A percentile compares a stretch with the other conserved stretches of the same genome.
Conservation (phyloP, 2,113 vertebrate genomes). For the Amia ocellicauda region DNA sequence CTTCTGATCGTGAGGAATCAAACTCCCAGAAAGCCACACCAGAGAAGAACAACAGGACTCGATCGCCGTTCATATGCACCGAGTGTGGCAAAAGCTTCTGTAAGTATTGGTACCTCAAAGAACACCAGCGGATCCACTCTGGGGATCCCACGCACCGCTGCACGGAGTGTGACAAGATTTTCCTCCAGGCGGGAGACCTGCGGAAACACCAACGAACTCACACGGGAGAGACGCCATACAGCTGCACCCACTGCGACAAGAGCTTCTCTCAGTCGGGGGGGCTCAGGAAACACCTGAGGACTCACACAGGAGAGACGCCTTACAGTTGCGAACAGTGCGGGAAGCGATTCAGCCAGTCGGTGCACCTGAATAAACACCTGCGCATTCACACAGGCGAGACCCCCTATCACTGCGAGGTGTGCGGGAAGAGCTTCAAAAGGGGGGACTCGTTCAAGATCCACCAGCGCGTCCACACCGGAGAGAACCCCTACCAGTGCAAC, state of each 20-base stretch:
- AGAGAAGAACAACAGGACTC: background rate
- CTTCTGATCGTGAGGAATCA: background rate
- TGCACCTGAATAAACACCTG: slow-evolving; percentile 33
- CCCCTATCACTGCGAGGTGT: slow-evolving; percentile 4
- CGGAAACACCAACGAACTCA: slow-evolving; percentile 35
- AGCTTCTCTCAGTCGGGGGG: slow-evolving; percentile 31
- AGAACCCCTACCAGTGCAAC: background rate
- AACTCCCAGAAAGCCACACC: background rate
- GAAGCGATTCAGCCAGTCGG: slow-evolving; percentile 41
- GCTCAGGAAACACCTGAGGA: slow-evolving; percentile 34
- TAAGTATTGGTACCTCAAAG: slow-evolving; percentile 40
- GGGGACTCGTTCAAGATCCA: background rate
- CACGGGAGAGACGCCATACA: slow-evolving; percentile 30
- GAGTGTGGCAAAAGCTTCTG: slow-evolving; percentile 50
- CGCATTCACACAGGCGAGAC: slow-evolving; percentile 42
- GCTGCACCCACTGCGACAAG: slow-evolving; percentile 37
- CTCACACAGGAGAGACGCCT: slow-evolving; percentile 41
- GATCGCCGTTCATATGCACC: slow-evolving; percentile 23
- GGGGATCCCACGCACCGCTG: background rate
- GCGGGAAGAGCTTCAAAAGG: background rate
- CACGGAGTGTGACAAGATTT: slow-evolving; percentile 10
- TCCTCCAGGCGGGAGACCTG: slow-evolving; percentile 28
- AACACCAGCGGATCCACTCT: slow-evolving; percentile 23
- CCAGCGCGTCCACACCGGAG: background rate
- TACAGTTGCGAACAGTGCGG: slow-evolving; percentile 34